Base-by-base conservation (phyloP, 2,113 vertebrate species). In the Tursiops truncatus region DNA sequence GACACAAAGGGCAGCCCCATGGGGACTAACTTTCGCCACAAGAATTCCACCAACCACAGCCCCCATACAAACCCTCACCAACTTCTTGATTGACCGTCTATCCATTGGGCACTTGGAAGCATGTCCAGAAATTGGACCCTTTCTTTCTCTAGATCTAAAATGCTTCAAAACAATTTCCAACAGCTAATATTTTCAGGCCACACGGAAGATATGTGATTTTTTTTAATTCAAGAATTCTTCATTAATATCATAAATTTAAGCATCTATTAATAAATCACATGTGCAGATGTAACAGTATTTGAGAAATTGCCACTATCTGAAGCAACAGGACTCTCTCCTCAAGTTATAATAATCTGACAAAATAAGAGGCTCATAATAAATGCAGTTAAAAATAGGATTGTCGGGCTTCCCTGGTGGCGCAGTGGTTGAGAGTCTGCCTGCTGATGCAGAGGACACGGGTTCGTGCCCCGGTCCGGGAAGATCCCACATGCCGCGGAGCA, bases 151-250 rank as follows among this genome's bases (percentile, higher is more conserved):
- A 62, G 15, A 63, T 18, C 21, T 67, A 11, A 91, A 89, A 93
- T 83, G 28, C 68, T 94, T 87, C 95, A 70, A 41, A 90, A 80
- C 33, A 58, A 23, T 74, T 62, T 83, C n/a, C 84, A 81, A 50
- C 10, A 81, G 36, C 38, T 81, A 76, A 71, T 62, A 79, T 82
- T 89, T 93, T 79, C 63, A 62, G 71, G 44, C 23, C 38, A 85
- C 63, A 65, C 1, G 80, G 44, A 76, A 73, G 15, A 94, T 11
- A 81, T 0, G 21, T 80, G 47, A 53, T 60, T 91, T 93, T 95
- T 88, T 95, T 89, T 4, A 31, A 95, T 92, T 86, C 12, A 28
- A 82, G n/a, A 50, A 91, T 47, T 86, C 36, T 94, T 95, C 25
- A 62, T 77, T 81, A 41, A 73, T 76, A 56, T 82, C 41, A 73